phyloP scores from a whole-genome alignment of 2,113 vertebrate genomes.

The Sylvietta virens region DNA sequence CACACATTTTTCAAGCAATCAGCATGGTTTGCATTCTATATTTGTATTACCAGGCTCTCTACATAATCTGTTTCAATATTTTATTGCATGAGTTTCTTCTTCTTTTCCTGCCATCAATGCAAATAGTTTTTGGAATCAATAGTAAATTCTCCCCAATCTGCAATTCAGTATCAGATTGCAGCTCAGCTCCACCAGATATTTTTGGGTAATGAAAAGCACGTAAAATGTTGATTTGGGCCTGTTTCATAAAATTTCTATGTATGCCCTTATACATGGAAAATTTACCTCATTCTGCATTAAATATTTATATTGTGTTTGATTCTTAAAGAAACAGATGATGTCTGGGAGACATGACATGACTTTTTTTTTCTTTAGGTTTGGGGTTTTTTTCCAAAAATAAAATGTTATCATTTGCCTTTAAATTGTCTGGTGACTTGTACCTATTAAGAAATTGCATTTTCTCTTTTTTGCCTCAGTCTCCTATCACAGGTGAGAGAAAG shows the following conservation, averaged over 20 bases:
- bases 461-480: not conserved
- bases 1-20: not conserved
- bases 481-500: not conserved
- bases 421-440: not conserved
- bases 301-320: not conserved
- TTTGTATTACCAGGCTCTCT: not conserved
- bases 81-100: not conserved
- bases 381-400: fast-evolving
- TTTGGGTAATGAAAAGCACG: not conserved
- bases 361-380: not conserved
- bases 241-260: not conserved
- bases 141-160: not conserved
- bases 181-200: not conserved
- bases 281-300: not conserved
- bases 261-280: not conserved
- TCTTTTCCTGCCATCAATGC: not conserved
- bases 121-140: not conserved
- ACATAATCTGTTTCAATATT: not conserved
- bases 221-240: not conserved
- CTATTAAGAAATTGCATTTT: not conserved
- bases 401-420: not conserved
- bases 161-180: not conserved
- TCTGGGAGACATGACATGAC: not conserved
- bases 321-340: not conserved
- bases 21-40: not conserved